Evolutionary conservation across 2,888 invertebrate species (phyloP).

Genomic region (Drosophila subquinaria): DNA sequence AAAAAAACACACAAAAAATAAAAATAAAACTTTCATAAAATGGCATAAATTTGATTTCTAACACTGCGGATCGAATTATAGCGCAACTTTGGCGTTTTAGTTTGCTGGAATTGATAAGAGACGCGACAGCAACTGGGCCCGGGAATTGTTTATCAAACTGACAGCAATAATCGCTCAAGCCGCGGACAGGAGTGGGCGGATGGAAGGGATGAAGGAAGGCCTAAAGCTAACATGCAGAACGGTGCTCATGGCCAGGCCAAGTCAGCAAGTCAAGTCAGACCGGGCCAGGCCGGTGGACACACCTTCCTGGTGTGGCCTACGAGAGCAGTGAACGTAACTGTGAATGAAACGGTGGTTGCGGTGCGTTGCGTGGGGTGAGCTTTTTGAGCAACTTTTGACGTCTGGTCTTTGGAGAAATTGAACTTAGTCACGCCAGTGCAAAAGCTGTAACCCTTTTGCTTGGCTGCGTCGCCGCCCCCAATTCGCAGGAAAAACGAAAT

Average conservation of each 20-base stretch:
- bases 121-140: slow-evolving; percentile 11
- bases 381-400: slow-evolving; percentile 56
- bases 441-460: slow-evolving; percentile 62
- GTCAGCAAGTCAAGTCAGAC: not conserved
- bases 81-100: slow-evolving; percentile 44
- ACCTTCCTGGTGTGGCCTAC: slow-evolving; percentile 58
- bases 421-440: slow-evolving; percentile 71
- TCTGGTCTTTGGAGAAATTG: slow-evolving; percentile 66
- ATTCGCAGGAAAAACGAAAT: slow-evolving; percentile 70
- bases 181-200: slow-evolving; percentile 26
- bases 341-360: slow-evolving; percentile 5
- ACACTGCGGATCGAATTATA: slow-evolving; percentile 43
- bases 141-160: slow-evolving; percentile 64
- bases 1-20: slow-evolving; percentile 3
- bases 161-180: slow-evolving; percentile 73
- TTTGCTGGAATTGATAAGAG: slow-evolving; percentile 65
- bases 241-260: slow-evolving; percentile 9
- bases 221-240: slow-evolving; percentile 38
- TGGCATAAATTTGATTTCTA: slow-evolving; percentile 62
- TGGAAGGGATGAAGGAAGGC: not conserved
- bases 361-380: slow-evolving; percentile 24
- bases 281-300: slow-evolving; percentile 60
- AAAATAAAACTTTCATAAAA: slow-evolving; percentile 66
- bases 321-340: slow-evolving; percentile 22
- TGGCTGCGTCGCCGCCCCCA: slow-evolving; percentile 41